Base-by-base conservation (phyloP, 2,113 vertebrate species). In the Dendropsophus ebraccatus region DNA sequence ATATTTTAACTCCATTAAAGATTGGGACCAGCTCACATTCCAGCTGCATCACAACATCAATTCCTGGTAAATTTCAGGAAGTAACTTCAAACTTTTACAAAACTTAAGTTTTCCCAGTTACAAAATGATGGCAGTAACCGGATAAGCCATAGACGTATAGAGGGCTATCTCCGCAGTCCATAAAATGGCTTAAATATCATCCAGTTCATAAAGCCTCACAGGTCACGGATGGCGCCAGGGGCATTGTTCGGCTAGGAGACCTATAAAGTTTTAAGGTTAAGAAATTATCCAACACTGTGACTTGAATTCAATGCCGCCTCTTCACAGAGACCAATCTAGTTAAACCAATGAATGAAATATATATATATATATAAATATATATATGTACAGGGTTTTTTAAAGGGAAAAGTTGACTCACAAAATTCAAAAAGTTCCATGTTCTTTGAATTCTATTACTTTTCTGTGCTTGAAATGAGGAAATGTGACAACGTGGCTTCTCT, bases 231-330 rank as follows among this genome's bases (percentile, higher is more conserved):
- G 30, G 41, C 19, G 74, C 74, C 45, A 50, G 21, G 62, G 83
- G 58, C 47, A 78, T 49, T 77, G 60, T 77, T 41, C 54, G 70
- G 60, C 47, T 62, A 70, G 13, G 74, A 85, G 25, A 85, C 67
- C 76, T 30, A 80, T 80, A 86, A 86, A 86, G 23, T 80, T 80
- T 86, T 86, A 80, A 79, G 60, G 76, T 75, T 72, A 80, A 28
- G 6, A 69, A 80, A 86, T 86, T 56, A 45, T 35, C 17, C 13
- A 25, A 30, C 52, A 58, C 25, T 60, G 83, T 62, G 73, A 65
- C 45, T 67, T 67, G 54, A 47, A 85, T 77, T 70, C 47, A 52
- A 28, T 37, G 23, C 19, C 4, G 70, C 32, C 37, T 85, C 47
- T 85, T 79, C 79, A 85, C 49, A 23, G 45, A 35, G 21, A 8